Percentiles rank a stretch among this genome's conserved stretches.
These are phyloP conservation scores for Microctenopoma steveboyesi DNA, from an alignment of 2,797 vertebrate genomes.

Conservation along the genomic window DNA sequence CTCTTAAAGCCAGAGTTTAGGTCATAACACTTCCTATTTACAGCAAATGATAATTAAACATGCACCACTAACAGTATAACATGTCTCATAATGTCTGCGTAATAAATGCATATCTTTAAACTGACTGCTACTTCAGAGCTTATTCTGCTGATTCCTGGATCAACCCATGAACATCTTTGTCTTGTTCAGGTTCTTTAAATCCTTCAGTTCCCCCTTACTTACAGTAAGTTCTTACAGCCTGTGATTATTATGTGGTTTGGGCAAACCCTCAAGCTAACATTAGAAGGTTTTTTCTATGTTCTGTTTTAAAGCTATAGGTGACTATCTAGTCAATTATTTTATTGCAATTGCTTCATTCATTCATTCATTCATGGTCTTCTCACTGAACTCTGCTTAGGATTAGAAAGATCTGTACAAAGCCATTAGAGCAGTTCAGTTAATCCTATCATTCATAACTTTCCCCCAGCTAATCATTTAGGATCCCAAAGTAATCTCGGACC, in stretches of 20 bases:
- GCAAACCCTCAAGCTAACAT: not conserved
- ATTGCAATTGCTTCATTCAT: not conserved
- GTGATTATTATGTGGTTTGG: not conserved
- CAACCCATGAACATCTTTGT: not conserved
- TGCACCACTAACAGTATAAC: not conserved
- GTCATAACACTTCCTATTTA: not conserved
- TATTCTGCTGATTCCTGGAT: not conserved
- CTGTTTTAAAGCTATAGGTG: not conserved
- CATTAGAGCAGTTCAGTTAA: too few species aligned
- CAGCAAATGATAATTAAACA: not conserved
- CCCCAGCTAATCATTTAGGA: not conserved
- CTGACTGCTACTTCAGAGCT: not conserved
- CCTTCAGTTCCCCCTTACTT: not conserved
- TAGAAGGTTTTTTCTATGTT: not conserved
- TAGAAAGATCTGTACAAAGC: not conserved
- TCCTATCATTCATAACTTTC: too few species aligned
- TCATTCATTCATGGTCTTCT: not conserved
- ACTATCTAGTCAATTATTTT: not conserved
- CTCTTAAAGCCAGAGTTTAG: not conserved
- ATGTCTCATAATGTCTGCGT: not conserved
- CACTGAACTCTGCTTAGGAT: not conserved
- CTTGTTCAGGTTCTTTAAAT: constrained; percentile 7
- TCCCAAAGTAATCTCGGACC: not conserved
- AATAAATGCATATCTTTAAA: not conserved
- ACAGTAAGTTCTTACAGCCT: not conserved